A percentile compares a stretch with the other conserved stretches of the same genome.
These are phyloP conservation scores for Entomyzon cyanotis DNA, from an alignment of 2,113 vertebrate species.

Conservation along the genomic window DNA sequence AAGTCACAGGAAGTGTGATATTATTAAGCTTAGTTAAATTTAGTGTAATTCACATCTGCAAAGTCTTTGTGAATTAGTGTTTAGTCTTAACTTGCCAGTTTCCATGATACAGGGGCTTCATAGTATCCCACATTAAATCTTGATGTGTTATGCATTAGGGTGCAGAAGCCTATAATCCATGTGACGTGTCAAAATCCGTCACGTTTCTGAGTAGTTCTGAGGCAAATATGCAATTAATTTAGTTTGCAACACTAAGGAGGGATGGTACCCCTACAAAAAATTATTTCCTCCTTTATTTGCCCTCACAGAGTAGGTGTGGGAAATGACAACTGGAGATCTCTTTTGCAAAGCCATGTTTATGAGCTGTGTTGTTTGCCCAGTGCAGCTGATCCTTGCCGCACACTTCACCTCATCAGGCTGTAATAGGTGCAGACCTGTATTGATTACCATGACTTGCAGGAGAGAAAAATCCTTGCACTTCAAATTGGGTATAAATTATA, in stretches of 20 bases:
- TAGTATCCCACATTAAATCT: not conserved
- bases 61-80: not conserved
- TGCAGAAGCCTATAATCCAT: not conserved
- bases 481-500: slow-evolving; percentile 83
- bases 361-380: not conserved
- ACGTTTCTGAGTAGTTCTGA: not conserved
- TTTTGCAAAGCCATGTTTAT: not conserved
- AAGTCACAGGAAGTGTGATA: slow-evolving; percentile 1
- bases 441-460: slow-evolving; percentile 71
- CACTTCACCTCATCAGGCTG: slow-evolving; percentile 70
- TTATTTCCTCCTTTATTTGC: not conserved
- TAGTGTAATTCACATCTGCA: slow-evolving; percentile 11
- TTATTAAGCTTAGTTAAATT: slow-evolving; percentile 39
- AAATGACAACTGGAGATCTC: not conserved
- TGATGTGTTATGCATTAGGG: slow-evolving; percentile 6
- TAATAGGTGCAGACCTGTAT: slow-evolving; percentile 71
- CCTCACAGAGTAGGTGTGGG: not conserved
- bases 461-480: slow-evolving; percentile 57
- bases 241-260: not conserved
- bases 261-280: not conserved
- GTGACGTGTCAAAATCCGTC: rapidly evolving
- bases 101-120: not conserved
- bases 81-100: slow-evolving; percentile 1
- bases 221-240: not conserved
- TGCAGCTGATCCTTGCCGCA: slow-evolving; percentile 36